These are phyloP conservation scores for Parelbella ahira DNA, from an alignment of 2,888 invertebrate species.

Conservation along the genomic window DNA sequence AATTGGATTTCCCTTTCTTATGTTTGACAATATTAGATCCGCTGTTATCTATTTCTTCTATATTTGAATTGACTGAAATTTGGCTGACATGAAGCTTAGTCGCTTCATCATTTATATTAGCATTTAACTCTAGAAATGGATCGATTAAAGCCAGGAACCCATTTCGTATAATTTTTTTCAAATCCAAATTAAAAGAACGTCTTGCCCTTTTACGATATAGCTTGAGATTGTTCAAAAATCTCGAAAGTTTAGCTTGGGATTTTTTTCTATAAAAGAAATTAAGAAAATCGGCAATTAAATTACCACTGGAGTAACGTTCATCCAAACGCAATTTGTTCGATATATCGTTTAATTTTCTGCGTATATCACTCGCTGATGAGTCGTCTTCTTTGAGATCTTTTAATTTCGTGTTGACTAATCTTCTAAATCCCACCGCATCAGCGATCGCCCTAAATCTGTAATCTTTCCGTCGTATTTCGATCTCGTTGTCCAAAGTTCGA, in stretches of 20 bases:
- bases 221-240: conserved; percentile 37
- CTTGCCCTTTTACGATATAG: conserved; percentile 35
- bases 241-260: conserved; percentile 32
- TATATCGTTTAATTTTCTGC: conserved; percentile 31
- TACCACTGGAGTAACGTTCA: conserved; percentile 21
- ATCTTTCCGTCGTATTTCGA: conserved; percentile 40
- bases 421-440: conserved; percentile 33
- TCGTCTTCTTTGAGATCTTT: conserved; percentile 32
- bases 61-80: too few relatives aligned
- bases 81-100: too few relatives aligned
- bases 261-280: conserved; percentile 43
- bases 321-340: conserved; percentile 27
- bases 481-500: conserved; percentile 38
- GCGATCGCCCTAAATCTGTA: conserved; percentile 39
- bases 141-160: conserved; percentile 42
- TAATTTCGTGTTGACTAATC: conserved; percentile 35
- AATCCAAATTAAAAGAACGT: conserved; percentile 29
- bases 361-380: conserved; percentile 31
- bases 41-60: too few relatives aligned
- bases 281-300: conserved; percentile 36
- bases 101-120: background rate
- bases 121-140: conserved; percentile 20
- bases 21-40: too few relatives aligned
- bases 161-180: conserved; percentile 36
- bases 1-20: too few relatives aligned